A percentile compares a stretch with the other conserved stretches of the same genome.
Evolutionary conservation across 2,888 invertebrate species (phyloP).

Genomic region (Idaea biselata): DNA sequence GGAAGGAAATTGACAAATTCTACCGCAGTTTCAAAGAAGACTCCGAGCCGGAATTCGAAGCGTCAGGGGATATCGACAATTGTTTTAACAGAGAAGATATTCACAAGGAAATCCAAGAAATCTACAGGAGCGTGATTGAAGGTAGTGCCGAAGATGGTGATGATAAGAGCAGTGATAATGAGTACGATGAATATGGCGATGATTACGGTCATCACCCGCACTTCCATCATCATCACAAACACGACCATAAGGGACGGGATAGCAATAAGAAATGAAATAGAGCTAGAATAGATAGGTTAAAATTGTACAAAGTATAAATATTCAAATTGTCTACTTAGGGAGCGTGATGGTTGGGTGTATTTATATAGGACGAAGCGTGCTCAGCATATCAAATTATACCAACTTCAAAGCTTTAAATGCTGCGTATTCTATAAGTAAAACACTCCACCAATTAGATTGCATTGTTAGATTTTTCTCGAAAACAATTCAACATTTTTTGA

Average conservation of each 20-base stretch:
- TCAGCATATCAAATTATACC: too few relatives aligned
- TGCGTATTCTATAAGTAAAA: too few relatives aligned
- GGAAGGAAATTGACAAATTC: not conserved
- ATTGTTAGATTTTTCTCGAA: too few relatives aligned
- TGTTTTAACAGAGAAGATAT: not conserved
- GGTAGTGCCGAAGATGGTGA: not conserved
- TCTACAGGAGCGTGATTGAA: not conserved
- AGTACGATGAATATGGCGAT: not conserved
- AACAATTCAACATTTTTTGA: too few relatives aligned
- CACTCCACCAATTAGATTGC: too few relatives aligned
- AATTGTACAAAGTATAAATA: too few relatives aligned
- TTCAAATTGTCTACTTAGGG: too few relatives aligned
- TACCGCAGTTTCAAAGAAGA: not conserved
- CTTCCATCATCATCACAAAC: not conserved
- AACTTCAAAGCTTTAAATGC: too few relatives aligned
- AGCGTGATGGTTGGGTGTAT: too few relatives aligned
- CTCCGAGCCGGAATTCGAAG: not conserved
- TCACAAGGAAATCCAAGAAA: not conserved
- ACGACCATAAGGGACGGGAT: not conserved
- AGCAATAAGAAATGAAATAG: not conserved
- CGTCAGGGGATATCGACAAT: not conserved
- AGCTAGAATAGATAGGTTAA: too few relatives aligned
- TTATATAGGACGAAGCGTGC: too few relatives aligned
- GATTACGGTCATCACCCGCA: not conserved
- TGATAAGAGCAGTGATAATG: not conserved